A percentile compares a stretch with the other conserved stretches of the same genome.
Evolutionary conservation across 35 echinoderm and acorn worm species (phyloP).

Genomic region (Amphiura filiformis): DNA sequence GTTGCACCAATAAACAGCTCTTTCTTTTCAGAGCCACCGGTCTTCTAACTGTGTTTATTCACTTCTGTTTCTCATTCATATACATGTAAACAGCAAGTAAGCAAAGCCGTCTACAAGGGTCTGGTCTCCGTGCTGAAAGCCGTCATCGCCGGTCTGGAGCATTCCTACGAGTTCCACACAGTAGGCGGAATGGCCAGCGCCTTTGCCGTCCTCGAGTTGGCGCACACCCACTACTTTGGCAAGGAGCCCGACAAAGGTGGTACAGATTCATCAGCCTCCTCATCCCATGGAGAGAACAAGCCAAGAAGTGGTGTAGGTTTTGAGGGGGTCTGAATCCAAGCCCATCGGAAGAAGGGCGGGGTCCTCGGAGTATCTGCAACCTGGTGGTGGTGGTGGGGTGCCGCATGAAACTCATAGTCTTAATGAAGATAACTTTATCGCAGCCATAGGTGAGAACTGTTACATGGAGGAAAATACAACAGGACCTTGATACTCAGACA

Average conservation of each 20-base stretch:
- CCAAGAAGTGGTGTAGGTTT: conserved; percentile 28
- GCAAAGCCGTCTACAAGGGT: conserved; percentile 92
- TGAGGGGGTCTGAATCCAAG: conserved; percentile 9
- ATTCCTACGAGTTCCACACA: conserved; percentile 81
- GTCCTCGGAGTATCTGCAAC: conserved; percentile 23
- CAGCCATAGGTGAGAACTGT: conserved; percentile 90
- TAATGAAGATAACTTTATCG: conserved; percentile 90
- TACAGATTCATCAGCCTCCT: background rate
- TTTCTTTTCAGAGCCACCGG: too few relatives aligned
- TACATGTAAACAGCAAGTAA: conserved; percentile 93
- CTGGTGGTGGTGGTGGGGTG: conserved; percentile 48
- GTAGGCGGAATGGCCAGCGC: conserved; percentile 94
- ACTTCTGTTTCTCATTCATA: too few relatives aligned
- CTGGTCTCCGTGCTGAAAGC: conserved; percentile 82
- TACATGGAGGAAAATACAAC: too few relatives aligned
- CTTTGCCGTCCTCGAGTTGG: conserved; percentile 87
- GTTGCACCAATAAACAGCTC: too few relatives aligned
- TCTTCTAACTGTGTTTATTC: too few relatives aligned
- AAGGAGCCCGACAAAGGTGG: conserved; percentile 81
- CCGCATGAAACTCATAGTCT: conserved; percentile 68
- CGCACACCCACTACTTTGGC: conserved; percentile 98
- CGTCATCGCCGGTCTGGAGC: conserved; percentile 81
- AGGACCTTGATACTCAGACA: too few relatives aligned
- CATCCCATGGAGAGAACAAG: conserved; percentile 11
- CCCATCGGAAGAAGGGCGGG: background rate